phyloP scores from a whole-genome alignment of 2,113 vertebrate genomes.

The Notiomystis cincta region DNA sequence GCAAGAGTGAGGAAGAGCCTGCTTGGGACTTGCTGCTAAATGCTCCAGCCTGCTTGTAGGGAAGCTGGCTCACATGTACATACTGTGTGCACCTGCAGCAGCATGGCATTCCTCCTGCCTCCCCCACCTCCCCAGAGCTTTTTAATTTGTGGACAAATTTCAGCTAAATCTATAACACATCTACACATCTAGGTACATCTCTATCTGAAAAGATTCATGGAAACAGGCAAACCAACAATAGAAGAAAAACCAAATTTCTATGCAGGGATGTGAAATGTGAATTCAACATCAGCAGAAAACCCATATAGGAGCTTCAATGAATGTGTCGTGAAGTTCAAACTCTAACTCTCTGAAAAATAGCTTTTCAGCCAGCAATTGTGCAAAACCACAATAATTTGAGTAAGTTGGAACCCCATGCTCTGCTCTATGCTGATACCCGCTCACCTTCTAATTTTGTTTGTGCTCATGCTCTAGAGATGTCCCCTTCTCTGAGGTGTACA shows the following conservation, averaged over 20 bases:
- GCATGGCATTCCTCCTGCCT: background rate
- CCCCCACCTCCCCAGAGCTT: background rate
- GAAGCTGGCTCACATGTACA: rapidly evolving
- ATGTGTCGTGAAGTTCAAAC: background rate
- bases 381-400: background rate
- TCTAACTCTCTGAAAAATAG: background rate
- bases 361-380: background rate
- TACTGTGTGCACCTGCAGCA: background rate
- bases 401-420: background rate
- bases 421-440: background rate
- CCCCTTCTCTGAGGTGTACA: background rate
- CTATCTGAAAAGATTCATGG: background rate
- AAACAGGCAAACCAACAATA: background rate
- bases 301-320: background rate
- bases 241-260: background rate
- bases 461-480: background rate
- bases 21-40: background rate
- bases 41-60: background rate
- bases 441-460: background rate
- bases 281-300: background rate
- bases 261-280: background rate
- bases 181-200: background rate
- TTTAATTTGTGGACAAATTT: background rate
- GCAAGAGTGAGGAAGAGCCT: background rate
- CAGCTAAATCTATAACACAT: background rate